Conservation (phyloP, 2,797 vertebrate species). For the Phoxinus dragarum region DNA sequence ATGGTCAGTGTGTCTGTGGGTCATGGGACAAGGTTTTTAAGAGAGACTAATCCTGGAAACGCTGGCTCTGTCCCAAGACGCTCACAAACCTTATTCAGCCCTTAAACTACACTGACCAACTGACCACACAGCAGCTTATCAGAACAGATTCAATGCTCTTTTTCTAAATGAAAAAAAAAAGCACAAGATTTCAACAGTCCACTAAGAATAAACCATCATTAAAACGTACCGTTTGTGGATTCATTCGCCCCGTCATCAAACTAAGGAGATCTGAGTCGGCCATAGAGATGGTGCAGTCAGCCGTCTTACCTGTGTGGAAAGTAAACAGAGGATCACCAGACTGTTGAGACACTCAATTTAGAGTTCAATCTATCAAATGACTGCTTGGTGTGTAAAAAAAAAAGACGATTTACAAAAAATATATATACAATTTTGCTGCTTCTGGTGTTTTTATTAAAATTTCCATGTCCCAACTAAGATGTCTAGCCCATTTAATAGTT, state of each 20-base stretch:
- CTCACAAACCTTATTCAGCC: background rate
- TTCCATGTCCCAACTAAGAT: too few relatives aligned
- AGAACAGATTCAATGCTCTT: background rate
- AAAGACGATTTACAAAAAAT: background rate
- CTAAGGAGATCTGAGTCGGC: slow-evolving; percentile 85
- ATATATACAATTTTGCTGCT: background rate
- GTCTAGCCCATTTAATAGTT: background rate
- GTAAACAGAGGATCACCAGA: background rate
- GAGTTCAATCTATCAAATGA: background rate
- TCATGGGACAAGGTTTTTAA: background rate
- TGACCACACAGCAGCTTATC: background rate
- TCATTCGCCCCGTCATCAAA: slow-evolving; percentile 93
- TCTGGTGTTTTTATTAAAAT: background rate
- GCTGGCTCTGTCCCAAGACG: slow-evolving; percentile 17
- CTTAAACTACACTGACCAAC: background rate
- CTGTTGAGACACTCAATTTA: background rate
- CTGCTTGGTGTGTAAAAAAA: background rate
- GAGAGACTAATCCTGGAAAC: background rate
- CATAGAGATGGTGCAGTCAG: slow-evolving; percentile 89
- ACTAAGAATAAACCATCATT: background rate
- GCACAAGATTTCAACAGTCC: background rate
- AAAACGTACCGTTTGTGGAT: slow-evolving; percentile 87
- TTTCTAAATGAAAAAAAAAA: background rate
- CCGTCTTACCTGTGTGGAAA: slow-evolving; percentile 81
- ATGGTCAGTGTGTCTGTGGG: slow-evolving; percentile 9